Percentiles rank a stretch among this genome's conserved stretches.
phyloP scores from a whole-genome alignment of 2,113 vertebrate species.

The Myodes glareolus region DNA sequence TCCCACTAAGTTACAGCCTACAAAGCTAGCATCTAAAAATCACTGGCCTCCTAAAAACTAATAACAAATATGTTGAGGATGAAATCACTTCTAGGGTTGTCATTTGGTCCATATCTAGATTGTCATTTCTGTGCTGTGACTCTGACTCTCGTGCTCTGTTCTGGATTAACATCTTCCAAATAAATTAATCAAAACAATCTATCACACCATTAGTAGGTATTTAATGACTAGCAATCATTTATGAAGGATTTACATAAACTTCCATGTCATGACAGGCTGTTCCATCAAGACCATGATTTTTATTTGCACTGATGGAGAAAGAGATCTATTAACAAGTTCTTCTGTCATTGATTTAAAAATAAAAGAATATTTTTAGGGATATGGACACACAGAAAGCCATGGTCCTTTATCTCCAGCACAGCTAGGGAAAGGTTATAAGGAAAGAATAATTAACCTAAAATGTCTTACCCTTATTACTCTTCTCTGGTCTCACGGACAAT shows the following conservation, averaged over 20 bases:
- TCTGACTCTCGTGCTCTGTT: background rate
- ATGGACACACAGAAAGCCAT: background rate
- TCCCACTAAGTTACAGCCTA: background rate
- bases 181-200: conserved; percentile 9
- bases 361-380: background rate
- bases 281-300: background rate
- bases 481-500: background rate
- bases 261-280: background rate
- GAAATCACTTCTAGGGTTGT: background rate
- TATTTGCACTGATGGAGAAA: background rate
- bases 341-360: background rate
- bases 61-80: background rate
- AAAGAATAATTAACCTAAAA: background rate
- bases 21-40: background rate
- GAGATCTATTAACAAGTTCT: background rate
- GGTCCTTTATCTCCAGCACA: background rate
- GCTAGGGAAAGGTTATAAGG: background rate
- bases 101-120: background rate
- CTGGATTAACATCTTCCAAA: background rate
- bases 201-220: background rate
- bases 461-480: background rate
- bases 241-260: background rate
- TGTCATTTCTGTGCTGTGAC: background rate
- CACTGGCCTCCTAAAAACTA: too few species aligned
- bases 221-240: background rate